Conservation (phyloP, 2,888 invertebrate species). For the Euproctis similis region DNA sequence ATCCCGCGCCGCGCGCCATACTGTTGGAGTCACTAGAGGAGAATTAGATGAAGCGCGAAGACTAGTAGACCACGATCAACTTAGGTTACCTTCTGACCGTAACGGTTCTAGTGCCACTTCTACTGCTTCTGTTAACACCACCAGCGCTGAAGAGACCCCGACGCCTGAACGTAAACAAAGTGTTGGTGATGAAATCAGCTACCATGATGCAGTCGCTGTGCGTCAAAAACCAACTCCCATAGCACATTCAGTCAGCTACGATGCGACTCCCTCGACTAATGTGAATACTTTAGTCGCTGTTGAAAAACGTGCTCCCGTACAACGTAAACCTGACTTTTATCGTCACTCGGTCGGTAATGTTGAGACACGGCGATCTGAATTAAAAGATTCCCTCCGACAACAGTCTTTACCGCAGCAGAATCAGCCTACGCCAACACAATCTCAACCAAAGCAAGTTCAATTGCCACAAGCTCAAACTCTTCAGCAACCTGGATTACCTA, state of each 20-base stretch:
- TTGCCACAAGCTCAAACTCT: constrained; percentile 7
- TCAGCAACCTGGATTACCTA: constrained; percentile 4
- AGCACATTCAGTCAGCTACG: constrained; percentile 43
- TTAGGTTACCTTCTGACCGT: constrained; percentile 32
- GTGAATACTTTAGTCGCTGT: constrained; percentile 40
- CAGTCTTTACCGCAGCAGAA: constrained; percentile 1
- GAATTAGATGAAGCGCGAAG: constrained; percentile 87
- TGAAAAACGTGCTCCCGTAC: constrained; percentile 39
- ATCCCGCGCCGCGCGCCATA: constrained; percentile 82
- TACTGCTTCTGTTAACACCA: constrained; percentile 22
- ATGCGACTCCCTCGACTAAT: constrained; percentile 31
- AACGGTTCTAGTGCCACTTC: constrained; percentile 40
- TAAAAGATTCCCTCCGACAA: constrained; percentile 5
- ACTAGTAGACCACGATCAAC: constrained; percentile 76
- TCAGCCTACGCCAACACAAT: constrained; percentile 7
- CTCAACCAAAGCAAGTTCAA: constrained; percentile 1
- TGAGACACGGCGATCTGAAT: constrained; percentile 8
- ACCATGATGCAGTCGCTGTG: constrained; percentile 41
- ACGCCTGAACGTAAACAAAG: constrained; percentile 50
- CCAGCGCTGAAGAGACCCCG: constrained; percentile 29
- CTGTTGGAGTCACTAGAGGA: constrained; percentile 88
- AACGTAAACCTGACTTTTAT: constrained; percentile 51
- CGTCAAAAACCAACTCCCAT: constrained; percentile 39
- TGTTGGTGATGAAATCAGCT: constrained; percentile 40
- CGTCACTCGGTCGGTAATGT: constrained; percentile 60